Base-by-base conservation (phyloP, 2,888 invertebrate genomes). In the Leptinotarsa peninsularis region DNA sequence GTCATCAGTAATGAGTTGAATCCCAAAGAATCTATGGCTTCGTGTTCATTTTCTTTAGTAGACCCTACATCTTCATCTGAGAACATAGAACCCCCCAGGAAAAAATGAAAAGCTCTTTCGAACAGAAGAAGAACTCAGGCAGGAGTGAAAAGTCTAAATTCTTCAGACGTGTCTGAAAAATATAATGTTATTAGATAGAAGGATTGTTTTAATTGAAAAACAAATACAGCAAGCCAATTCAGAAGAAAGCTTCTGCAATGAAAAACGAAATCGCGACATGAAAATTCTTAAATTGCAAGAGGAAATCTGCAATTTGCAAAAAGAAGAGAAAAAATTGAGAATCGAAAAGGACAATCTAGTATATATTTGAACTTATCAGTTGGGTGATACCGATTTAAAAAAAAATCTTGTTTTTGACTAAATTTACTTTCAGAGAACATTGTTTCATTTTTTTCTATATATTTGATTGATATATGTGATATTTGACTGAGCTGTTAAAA, bases 141-240 rank as follows among this genome's bases (percentile, higher is more conserved):
- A 21, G 21, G 21, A 21, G 21, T 21, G 21, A 21, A 21, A 23
- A 50, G 50, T 43, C 50, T 49, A 49, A 67, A 50, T 23, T 67
- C 49, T 49, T 67, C 67, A 49, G 49, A 67, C 49, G n/a, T 67
- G 23, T 33, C 67, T 13, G 49, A 49, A 43, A 67, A 67, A 49
- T 67, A 21, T 49, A 67, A 67, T 43, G 23, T 67, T 49, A 67
- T 50, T 49, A 21, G 50, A 67, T n/a, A 0, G 49, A 18, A 33
- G 67, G 67, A 50, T 67, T 21, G 67, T 50, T 14, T 43, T 67
- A 17, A 18, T 67, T 49, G 21, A 67, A 43, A 67, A 67, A 50
- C 50, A 49, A 67, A 49, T 67, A 4, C 4, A 49, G 17, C 49
- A 67, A 67, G 49, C 23, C 17, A 21, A 21, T 21, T n/a, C 49